Evolutionary conservation across 1,140 invertebrate species (phyloP), one percentile per base, ranked within the genome.

Genomic region (Saccostrea glomerata): DNA sequence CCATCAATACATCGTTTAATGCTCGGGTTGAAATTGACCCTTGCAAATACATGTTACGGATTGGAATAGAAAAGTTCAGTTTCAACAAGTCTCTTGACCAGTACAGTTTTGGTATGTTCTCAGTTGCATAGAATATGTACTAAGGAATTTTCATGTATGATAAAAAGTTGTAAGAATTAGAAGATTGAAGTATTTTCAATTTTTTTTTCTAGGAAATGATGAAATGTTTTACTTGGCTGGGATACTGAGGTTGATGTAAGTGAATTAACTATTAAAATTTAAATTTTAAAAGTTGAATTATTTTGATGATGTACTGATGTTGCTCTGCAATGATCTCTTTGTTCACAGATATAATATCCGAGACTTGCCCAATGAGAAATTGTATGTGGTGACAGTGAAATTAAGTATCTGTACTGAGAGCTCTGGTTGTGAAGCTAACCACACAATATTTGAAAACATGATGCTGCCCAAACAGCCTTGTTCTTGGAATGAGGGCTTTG

Each of bases 341-440:
- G 4, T 77, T 30, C 70, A 17, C n/a, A 91, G 89, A 30, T 91
- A 90, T 60, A 89, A 66, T n/a, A 87, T 91, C 20, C 63, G 84
- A 63, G 88, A 91, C 54, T 54, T 90, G 47, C 36, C 23, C 2
- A 88, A 86, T 36, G 82, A 86, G 36, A 40, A 77, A 17, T 30
- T 86, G 2, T 88, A 86, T 63, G 23, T 86, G 58, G n/a, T 88
- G 36, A 82, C 73, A n/a, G 15, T 88, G 87, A 83, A 54, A 4
- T 12, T 88, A 4, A 20, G 70, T 73, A 70, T 88, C 25, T 88
- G 87, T 82, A 54, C 70, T 1, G 70, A 88, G 12, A 84, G 70
- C 36, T 84, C 87, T 30, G 55, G 66, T 40, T 88, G 87, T 88
- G 87, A 88, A 23, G 36, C 82, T 20, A 86, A 85, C 36, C 25